Evolutionary conservation across 2,113 vertebrate genomes (phyloP).

Genomic region (Chelonoidis abingdonii): DNA sequence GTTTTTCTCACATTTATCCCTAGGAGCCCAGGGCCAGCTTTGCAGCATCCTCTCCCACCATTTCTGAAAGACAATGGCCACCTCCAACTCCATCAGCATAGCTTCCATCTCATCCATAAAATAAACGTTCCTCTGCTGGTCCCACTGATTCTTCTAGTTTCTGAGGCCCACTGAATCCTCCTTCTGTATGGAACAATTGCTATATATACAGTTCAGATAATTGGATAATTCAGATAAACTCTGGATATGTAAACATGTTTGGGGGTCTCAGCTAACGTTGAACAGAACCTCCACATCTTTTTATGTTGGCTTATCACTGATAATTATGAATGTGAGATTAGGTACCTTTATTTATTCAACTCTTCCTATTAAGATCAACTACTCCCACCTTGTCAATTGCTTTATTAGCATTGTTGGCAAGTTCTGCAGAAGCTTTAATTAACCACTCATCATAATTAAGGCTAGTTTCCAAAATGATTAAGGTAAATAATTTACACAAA

Average conservation of each 20-base stretch:
- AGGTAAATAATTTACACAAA: slow-evolving; percentile 61
- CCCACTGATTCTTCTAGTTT: not conserved
- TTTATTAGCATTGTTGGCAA: slow-evolving; percentile 77
- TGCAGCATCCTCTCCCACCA: not conserved
- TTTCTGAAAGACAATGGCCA: not conserved
- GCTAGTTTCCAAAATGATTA: slow-evolving; percentile 68
- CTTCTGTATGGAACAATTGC: slow-evolving; percentile 10
- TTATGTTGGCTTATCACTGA: slow-evolving; percentile 67
- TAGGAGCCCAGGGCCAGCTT: not conserved
- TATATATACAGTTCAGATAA: slow-evolving; percentile 43
- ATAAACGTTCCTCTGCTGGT: slow-evolving; percentile 3
- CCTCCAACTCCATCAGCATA: not conserved
- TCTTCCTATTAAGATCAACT: slow-evolving; percentile 79
- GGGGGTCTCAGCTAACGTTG: slow-evolving; percentile 36
- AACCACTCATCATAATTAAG: slow-evolving; percentile 73
- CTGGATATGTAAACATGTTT: slow-evolving; percentile 53
- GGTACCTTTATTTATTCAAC: slow-evolving; percentile 77
- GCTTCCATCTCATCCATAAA: not conserved
- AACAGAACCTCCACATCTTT: slow-evolving; percentile 49
- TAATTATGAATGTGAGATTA: slow-evolving; percentile 75
- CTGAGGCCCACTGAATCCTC: not conserved
- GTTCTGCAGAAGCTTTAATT: slow-evolving; percentile 75
- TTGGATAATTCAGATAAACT: not conserved
- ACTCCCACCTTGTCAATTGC: slow-evolving; percentile 59
- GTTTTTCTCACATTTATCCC: not conserved